Evolutionary conservation across 1,140 invertebrate genomes (phyloP), one percentile per base, ranked within the genome.

Genomic region (Globodera ellingtonae): DNA sequence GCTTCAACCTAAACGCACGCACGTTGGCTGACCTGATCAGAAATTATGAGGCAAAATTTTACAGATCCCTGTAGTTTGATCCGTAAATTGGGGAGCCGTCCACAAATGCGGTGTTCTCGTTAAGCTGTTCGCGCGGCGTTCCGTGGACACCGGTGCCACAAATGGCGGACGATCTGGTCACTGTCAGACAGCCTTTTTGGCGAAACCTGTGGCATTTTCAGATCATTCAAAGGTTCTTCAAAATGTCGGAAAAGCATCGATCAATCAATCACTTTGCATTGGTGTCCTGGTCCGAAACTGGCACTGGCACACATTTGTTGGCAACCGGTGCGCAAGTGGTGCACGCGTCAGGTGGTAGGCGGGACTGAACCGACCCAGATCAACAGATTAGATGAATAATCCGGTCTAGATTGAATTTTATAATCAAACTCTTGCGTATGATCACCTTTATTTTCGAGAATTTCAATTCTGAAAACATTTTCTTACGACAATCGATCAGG

Each of bases 61-160:
- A 84, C 24, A 89, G 82, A 78, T 88, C 87, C 69, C 84, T 88
- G 8, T 76, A 46, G 15, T 86, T 88, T 13, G 82, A 85, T 46
- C 87, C 87, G 75, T 88, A 88, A 78, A 88, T 89, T 80, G 84
- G 81, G 13, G 88, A 89, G 4, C 82, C 86, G 69, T 87, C 86
- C 59, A 87, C 78, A 67, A 79, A 87, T 4, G 84, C 86, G 13
- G 86, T 89, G 73, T 88, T 89, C 75, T 88, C 86, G 73, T 88
- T 88, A 9, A 88, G 78, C 70, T 88, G 86, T 74, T 88, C 82
- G 67, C 87, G 86, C 10, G 88, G 87, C 18, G 70, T 66, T 15
- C 72, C 78, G 35, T 75, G 80, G 1, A 15, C 76, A n/a, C 85
- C 85, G 4, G 86, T 84, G 52, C 86, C 83, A 75, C 87, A 88